Evolutionary conservation across 2,888 invertebrate species (phyloP).

Genomic region (Himalopsyche anomala): DNA sequence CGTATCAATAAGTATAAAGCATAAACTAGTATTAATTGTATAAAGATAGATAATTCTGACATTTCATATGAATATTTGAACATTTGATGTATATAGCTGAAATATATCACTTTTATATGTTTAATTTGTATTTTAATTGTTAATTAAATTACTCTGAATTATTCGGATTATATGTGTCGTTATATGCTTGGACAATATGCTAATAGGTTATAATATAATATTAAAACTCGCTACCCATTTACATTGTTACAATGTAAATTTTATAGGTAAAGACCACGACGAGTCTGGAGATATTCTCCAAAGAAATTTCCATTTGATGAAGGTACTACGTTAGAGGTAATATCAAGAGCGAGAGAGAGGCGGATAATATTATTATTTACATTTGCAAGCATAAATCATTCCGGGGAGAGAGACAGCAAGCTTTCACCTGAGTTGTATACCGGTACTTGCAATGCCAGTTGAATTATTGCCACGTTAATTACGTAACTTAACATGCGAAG

Average conservation of each 20-base stretch:
- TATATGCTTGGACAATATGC: constrained; percentile 5
- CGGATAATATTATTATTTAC: constrained; percentile 56
- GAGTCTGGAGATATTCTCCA: constrained; percentile 23
- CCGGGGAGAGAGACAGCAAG: constrained; percentile 52
- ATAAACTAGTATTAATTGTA: too few species aligned
- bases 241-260: constrained; percentile 35
- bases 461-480: constrained; percentile 65
- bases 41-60: too few species aligned
- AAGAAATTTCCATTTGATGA: constrained; percentile 47
- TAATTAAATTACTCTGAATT: neutral
- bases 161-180: constrained; percentile 5
- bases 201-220: constrained; percentile 3
- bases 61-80: too few species aligned
- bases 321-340: constrained; percentile 31
- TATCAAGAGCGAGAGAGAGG: constrained; percentile 41
- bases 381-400: constrained; percentile 63
- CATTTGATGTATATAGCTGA: too few species aligned
- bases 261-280: constrained; percentile 23
- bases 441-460: constrained; percentile 48
- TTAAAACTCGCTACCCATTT: constrained; percentile 27
- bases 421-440: constrained; percentile 47
- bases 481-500: constrained; percentile 61
- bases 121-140: too few species aligned
- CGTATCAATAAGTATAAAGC: too few species aligned
- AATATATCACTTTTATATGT: too few species aligned